A percentile compares a stretch with the other conserved stretches of the same genome.
These are phyloP conservation scores for Falco biarmicus DNA, from an alignment of 2,797 vertebrate genomes.

Conservation along the genomic window DNA sequence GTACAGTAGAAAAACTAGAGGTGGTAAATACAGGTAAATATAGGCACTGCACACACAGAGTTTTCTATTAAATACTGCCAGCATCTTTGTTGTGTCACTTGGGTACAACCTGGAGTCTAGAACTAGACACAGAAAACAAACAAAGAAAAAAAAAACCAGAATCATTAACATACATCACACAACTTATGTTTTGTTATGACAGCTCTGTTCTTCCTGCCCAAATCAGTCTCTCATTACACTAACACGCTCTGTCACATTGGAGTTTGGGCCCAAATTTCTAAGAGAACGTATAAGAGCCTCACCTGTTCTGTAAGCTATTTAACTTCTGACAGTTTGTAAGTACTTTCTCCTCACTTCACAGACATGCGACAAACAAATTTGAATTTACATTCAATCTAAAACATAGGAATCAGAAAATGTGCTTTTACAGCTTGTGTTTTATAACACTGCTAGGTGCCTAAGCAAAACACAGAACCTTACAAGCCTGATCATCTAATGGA, in stretches of 20 bases:
- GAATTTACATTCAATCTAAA: background rate
- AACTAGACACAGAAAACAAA: background rate
- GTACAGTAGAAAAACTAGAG: background rate
- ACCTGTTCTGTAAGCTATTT: background rate
- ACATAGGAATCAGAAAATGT: fast-evolving
- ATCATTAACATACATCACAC: background rate
- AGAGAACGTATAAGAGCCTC: background rate
- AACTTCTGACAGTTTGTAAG: background rate
- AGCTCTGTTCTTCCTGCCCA: background rate
- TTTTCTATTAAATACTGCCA: background rate
- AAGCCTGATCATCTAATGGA: fast-evolving
- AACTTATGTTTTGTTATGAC: background rate
- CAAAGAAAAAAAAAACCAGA: background rate
- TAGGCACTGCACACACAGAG: background rate
- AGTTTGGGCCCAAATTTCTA: background rate
- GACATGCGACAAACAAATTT: background rate
- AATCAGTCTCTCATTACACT: background rate
- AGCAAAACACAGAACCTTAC: background rate
- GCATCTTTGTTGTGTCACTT: background rate
- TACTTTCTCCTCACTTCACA: background rate
- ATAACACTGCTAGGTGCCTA: too few species aligned
- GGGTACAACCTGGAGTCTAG: background rate
- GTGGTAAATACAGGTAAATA: background rate
- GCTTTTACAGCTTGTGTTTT: background rate
- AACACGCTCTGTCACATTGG: background rate